phyloP scores from a whole-genome alignment of 2,797 vertebrate genomes.

The Jordanella pulchra region DNA sequence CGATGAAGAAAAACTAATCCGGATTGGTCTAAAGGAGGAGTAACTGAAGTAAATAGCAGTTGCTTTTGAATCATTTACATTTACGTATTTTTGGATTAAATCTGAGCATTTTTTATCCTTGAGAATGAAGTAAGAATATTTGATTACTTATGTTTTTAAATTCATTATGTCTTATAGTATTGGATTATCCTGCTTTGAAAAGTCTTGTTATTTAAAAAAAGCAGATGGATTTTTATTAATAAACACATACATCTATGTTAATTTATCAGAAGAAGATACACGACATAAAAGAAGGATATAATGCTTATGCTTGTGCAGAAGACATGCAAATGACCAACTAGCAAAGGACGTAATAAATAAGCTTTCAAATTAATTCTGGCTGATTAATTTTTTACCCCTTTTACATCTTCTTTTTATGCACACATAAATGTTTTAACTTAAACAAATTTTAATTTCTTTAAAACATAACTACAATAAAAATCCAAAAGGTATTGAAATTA shows the following conservation, averaged over 20 bases:
- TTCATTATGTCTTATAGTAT: too few relatives aligned
- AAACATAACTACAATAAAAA: background rate
- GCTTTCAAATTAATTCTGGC: background rate
- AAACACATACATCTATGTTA: background rate
- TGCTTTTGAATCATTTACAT: conserved; percentile 13
- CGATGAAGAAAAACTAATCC: conserved; percentile 54
- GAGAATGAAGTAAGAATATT: background rate
- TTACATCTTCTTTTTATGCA: background rate
- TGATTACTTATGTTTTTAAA: background rate
- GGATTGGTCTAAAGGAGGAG: conserved; percentile 41
- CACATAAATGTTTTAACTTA: background rate
- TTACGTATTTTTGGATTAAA: conserved; percentile 11
- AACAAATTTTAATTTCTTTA: background rate
- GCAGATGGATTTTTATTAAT: background rate
- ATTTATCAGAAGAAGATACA: background rate
- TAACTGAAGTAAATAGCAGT: conserved; percentile 23
- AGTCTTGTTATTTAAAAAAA: background rate
- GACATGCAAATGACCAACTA: background rate
- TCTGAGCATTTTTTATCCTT: background rate
- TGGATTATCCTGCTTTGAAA: background rate
- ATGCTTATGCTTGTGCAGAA: background rate
- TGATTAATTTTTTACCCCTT: background rate
- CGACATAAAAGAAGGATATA: background rate
- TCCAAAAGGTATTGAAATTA: background rate
- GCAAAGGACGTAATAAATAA: background rate